A percentile compares a stretch with the other conserved stretches of the same genome.
Conservation (phyloP, 2,113 vertebrate genomes). For the Carassius gibelio region DNA sequence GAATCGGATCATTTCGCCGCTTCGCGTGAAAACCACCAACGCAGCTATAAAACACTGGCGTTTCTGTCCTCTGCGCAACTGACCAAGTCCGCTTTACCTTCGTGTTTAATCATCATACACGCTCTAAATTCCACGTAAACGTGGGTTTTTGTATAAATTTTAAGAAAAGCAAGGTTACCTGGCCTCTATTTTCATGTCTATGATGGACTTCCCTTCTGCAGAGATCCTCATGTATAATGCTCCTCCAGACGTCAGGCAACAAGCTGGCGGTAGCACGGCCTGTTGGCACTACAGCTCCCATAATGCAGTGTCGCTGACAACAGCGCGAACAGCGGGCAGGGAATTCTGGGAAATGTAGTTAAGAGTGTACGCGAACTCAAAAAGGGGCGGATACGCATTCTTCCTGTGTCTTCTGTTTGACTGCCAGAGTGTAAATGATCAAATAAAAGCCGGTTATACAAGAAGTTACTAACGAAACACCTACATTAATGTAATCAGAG, state of each 20-base stretch:
- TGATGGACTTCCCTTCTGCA: constrained; percentile 69
- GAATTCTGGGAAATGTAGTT: constrained; percentile 61
- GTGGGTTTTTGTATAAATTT: not conserved
- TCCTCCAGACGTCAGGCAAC: constrained; percentile 56
- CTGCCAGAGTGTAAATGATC: not conserved
- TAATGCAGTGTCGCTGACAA: not conserved
- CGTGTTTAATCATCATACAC: not conserved
- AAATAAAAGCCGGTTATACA: not conserved
- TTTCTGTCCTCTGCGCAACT: constrained; percentile 56
- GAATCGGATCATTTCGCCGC: not conserved
- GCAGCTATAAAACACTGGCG: constrained; percentile 31
- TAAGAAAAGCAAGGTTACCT: constrained; percentile 66
- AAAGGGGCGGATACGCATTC: constrained; percentile 11
- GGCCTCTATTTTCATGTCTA: constrained; percentile 77
- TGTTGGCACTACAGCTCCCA: constrained; percentile 70
- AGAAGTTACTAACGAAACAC: not conserved
- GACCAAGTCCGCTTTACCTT: constrained; percentile 29
- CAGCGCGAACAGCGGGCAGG: not conserved
- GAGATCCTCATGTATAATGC: constrained; percentile 64
- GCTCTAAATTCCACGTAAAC: not conserved
- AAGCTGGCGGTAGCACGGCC: constrained; percentile 55
- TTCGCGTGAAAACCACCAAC: constrained; percentile 8
- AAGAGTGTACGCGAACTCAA: not conserved
- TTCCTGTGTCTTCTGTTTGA: constrained; percentile 6
- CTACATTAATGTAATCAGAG: not conserved